phyloP scores from a whole-genome alignment of 2,888 invertebrate species.

The Trachelus troglodyta region DNA sequence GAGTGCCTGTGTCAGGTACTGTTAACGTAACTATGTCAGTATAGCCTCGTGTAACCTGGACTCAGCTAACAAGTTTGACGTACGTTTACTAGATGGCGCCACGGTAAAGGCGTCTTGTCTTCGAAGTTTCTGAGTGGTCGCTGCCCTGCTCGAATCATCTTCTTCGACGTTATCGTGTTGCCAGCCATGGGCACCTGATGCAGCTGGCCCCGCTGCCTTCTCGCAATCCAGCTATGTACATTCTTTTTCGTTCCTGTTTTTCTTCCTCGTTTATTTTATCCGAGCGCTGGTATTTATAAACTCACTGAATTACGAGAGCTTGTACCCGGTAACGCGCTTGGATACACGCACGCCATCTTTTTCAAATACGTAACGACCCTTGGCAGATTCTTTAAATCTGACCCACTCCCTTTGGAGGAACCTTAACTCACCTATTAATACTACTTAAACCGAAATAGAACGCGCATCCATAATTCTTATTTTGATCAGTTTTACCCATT shows the following conservation, averaged over 20 bases:
- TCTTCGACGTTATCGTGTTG: slow-evolving; percentile 32
- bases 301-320: neutral
- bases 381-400: neutral
- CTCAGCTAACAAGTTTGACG: slow-evolving; percentile 46
- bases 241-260: neutral
- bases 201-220: neutral
- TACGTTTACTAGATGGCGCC: slow-evolving; percentile 56
- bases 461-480: neutral
- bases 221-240: neutral
- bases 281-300: neutral
- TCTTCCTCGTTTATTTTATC: slow-evolving; percentile 1
- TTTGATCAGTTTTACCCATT: neutral
- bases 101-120: slow-evolving; percentile 47
- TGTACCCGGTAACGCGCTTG: neutral
- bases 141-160: slow-evolving; percentile 45
- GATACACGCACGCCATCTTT: neutral
- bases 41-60: slow-evolving; percentile 52
- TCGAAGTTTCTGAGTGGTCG: neutral
- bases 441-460: neutral
- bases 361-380: neutral
- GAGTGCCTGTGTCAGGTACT: neutral
- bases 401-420: neutral
- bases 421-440: neutral
- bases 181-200: slow-evolving; percentile 35
- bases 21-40: neutral